Evolutionary conservation across 1,140 invertebrate genomes (phyloP), one percentile per base, ranked within the genome.

Genomic region (Panagrolaimus sp.): DNA sequence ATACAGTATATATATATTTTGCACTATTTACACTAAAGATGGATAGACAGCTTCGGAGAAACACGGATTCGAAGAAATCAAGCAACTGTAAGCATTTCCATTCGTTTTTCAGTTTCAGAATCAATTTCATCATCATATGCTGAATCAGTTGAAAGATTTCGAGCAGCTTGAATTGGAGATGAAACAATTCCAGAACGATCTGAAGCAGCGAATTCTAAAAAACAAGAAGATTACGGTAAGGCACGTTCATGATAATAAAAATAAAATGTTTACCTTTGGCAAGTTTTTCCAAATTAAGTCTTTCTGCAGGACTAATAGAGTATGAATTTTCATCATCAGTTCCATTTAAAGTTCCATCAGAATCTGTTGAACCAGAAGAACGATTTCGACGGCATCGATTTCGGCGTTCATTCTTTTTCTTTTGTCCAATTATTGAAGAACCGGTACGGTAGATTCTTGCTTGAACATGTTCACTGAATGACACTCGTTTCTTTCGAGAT

Each of bases 391-490:
- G 52, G 10, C 21, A 21, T 2, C 52, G 52, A 10, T 58, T 21
- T 58, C 28, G 52, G 10, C 28, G 52, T 28, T 58, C 28, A 21
- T 58, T 58, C 14, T 28, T 21, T 28, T 58, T 58, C 8, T 58
- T 28, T 21, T 28, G 52, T 10, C 52, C 17, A 28, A 28, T 10
- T 12, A 58, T 28, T 28, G 68, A 62, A 38, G 52, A 63, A 28
- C 38, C 38, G 14, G 44, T 17, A n/a, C 72, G 63, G 48, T 71
- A 73, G 46, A 71, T 46, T 14, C 72, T n/a, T n/a, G 72, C 72
- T 15, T 73, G 64, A 2, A 73, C 72, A 21, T 70, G 67, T 26
- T 73, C 72, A 44, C 67, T 71, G 63, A 73, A 73, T 12, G 70
- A 72, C 6, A 73, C 72, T 28, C 72, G 72, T 48, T 73, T 73